Evolutionary conservation across 2,797 vertebrate genomes (phyloP).

Genomic region (Sebastes hubbsi): DNA sequence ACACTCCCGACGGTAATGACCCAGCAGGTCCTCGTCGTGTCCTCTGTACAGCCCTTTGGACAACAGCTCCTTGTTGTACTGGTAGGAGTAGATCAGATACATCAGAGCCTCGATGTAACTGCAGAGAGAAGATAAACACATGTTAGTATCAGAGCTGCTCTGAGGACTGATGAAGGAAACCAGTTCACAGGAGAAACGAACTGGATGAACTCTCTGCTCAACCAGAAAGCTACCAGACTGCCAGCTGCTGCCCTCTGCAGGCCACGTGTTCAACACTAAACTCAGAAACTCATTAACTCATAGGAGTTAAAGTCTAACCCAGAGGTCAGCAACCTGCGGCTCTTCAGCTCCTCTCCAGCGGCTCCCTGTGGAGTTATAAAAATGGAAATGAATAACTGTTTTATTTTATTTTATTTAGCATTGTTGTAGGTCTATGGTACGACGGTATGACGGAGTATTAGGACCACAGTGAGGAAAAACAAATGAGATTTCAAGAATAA

Average conservation of each 20-base stretch:
- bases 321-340: too few relatives aligned
- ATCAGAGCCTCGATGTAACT: slow-evolving; percentile 95
- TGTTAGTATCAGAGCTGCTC: slow-evolving; percentile 14
- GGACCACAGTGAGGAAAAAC: too few relatives aligned
- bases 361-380: too few relatives aligned
- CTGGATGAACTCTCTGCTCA: slow-evolving; percentile 48
- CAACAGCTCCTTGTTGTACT: slow-evolving; percentile 96
- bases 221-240: not conserved
- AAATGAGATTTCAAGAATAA: too few relatives aligned
- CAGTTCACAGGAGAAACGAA: slow-evolving; percentile 30
- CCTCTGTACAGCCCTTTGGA: slow-evolving; percentile 92
- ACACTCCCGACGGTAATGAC: slow-evolving; percentile 94
- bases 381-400: too few relatives aligned
- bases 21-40: slow-evolving; percentile 90
- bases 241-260: slow-evolving; percentile 75
- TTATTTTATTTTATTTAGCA: too few relatives aligned
- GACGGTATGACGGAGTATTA: too few relatives aligned
- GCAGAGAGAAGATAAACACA: slow-evolving; percentile 59
- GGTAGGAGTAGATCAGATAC: slow-evolving; percentile 95
- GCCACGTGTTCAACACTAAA: not conserved
- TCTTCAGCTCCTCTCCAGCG: too few relatives aligned
- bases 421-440: too few relatives aligned
- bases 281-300: not conserved
- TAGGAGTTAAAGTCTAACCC: not conserved
- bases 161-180: slow-evolving; percentile 15